Evolutionary conservation across 2,888 invertebrate species (phyloP), one percentile per base, ranked within the genome.

Genomic region (Plusia festucae): DNA sequence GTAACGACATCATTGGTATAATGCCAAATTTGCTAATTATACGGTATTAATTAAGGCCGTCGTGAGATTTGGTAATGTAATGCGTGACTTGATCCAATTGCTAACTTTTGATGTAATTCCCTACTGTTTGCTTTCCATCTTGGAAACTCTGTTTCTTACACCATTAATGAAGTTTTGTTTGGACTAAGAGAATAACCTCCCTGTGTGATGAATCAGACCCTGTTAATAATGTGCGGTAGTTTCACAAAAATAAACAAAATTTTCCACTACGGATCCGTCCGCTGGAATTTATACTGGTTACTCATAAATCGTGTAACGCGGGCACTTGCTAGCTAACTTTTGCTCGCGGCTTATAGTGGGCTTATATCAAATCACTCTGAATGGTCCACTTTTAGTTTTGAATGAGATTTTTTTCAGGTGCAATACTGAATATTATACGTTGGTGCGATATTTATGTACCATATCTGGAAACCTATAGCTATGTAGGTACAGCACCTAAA

Each of bases 191-290:
- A n/a, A n/a, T n/a, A n/a, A n/a, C n/a, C n/a, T n/a, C n/a, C n/a
- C 9, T 7, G 16, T 46, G 18, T 18, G 16, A 46, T 46, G 18
- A 46, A 18, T 46, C 46, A 46, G 46, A 46, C 46, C 46, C 18
- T n/a, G 11, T 20, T 49, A 11, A n/a, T 62, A 60, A 24, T 72
- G 40, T 59, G 56, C 27, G 40, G 46, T 59, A 68, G 59, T 65
- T 51, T 58, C 40, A 40, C 34, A 60, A 68, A 76, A 65, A 75
- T 73, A 75, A 77, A 73, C 73, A 77, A 65, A 40, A 77, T 73
- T 67, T 76, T 76, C 72, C 76, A 63, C 62, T 68, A 65, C 61
- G 73, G 73, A 73, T 75, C 74, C 77, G 68, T 77, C 68, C 58
- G 30, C 51, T 44, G 15, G 18, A 77, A 75, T 75, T 68, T 77